Conservation (phyloP, 1,140 invertebrate species). For the Nebria ingens region DNA sequence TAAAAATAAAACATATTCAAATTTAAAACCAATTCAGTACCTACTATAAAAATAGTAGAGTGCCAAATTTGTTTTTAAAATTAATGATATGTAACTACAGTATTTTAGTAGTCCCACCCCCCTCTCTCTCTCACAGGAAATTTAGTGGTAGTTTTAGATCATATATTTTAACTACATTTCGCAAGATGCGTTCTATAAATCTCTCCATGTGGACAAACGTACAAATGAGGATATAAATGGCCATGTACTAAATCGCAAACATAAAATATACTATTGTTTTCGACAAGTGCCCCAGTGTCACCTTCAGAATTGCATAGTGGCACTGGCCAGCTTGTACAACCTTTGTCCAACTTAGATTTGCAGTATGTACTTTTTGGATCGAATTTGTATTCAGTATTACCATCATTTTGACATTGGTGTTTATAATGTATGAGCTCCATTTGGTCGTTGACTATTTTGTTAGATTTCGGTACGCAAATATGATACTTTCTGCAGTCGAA, state of each 20-base stretch:
- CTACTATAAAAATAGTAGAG: too few species aligned
- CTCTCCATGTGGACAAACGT: constrained; percentile 16
- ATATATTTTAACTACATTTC: too few species aligned
- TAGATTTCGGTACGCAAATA: constrained; percentile 30
- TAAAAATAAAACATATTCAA: too few species aligned
- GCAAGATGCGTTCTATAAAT: too few species aligned
- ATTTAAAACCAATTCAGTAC: too few species aligned
- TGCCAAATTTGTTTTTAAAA: too few species aligned
- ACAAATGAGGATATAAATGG: constrained; percentile 14
- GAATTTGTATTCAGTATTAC: constrained; percentile 9
- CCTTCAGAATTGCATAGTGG: constrained; percentile 10
- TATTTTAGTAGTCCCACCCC: too few species aligned
- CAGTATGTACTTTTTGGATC: constrained; percentile 15
- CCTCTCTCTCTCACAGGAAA: too few species aligned
- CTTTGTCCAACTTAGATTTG: constrained; percentile 12
- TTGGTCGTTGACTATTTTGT: background rate
- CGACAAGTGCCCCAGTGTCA: constrained; percentile 12
- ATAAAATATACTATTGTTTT: constrained; percentile 18
- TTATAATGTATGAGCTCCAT: background rate
- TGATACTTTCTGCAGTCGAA: constrained; percentile 37
- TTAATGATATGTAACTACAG: too few species aligned
- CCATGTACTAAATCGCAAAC: constrained; percentile 13
- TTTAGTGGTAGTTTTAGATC: too few species aligned
- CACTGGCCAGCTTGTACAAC: constrained; percentile 13
- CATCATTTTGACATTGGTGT: constrained; percentile 9